phyloP scores from a whole-genome alignment of 2,113 vertebrate species.

The Scartelaos histophorus region DNA sequence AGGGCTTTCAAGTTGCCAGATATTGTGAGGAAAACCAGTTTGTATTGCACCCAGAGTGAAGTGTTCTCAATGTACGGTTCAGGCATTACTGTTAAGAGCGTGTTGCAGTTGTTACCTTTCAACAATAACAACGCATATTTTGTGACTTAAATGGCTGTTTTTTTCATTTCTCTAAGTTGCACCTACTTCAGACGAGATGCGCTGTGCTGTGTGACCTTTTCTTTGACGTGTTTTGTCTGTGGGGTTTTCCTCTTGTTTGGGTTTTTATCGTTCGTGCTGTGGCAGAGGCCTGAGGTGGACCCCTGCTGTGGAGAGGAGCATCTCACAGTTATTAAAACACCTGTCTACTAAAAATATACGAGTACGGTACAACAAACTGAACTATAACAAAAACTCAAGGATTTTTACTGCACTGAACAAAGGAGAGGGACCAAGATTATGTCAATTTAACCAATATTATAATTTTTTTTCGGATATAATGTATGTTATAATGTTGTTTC shows the following conservation, averaged over 20 bases:
- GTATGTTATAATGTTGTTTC: too few species aligned
- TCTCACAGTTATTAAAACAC: slow-evolving; percentile 36
- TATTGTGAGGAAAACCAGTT: too few species aligned
- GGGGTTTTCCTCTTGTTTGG: slow-evolving; percentile 45
- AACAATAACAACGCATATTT: slow-evolving; percentile 9
- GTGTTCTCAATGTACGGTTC: too few species aligned
- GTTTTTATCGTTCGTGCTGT: slow-evolving; percentile 48
- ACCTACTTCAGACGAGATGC: slow-evolving; percentile 13
- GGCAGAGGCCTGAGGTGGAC: slow-evolving; percentile 35
- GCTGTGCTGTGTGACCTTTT: slow-evolving; percentile 50
- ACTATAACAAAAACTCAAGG: background rate
- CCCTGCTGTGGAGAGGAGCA: slow-evolving; percentile 52
- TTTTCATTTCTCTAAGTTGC: slow-evolving; percentile 36
- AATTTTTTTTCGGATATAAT: too few species aligned
- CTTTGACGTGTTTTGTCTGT: slow-evolving; percentile 44
- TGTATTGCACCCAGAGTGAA: too few species aligned
- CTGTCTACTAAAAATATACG: background rate
- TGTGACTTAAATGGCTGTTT: slow-evolving; percentile 55
- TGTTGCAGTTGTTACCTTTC: background rate
- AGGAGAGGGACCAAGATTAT: background rate
- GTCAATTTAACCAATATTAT: background rate
- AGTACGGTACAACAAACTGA: background rate
- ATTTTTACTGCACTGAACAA: background rate
- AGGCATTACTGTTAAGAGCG: background rate
- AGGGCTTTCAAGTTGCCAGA: too few species aligned